Evolutionary conservation across 2,797 vertebrate genomes (phyloP).

Genomic region (Acropternis orthonyx): DNA sequence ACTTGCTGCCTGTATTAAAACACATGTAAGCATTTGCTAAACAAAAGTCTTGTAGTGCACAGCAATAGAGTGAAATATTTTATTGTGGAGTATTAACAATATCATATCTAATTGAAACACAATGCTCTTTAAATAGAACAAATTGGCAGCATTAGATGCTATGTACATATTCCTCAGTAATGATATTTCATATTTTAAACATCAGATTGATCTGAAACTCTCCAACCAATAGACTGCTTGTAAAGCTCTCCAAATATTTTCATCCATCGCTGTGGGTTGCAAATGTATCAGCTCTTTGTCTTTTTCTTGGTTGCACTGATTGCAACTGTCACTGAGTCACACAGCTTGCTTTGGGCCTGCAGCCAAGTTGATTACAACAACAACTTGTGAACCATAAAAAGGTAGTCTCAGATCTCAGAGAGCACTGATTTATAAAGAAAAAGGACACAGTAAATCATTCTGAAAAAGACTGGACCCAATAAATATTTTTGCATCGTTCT

Average conservation of each 20-base stretch:
- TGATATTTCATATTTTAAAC: conserved; percentile 17
- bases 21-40: background rate
- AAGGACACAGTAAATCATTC: background rate
- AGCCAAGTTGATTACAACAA: conserved; percentile 77
- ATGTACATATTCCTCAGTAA: background rate
- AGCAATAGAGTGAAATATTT: background rate
- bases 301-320: conserved; percentile 65
- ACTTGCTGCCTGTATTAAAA: background rate
- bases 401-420: conserved; percentile 64
- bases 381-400: conserved; percentile 73
- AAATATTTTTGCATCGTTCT: background rate
- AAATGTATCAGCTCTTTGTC: conserved; percentile 78
- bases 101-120: background rate
- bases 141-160: background rate
- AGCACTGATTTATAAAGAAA: background rate
- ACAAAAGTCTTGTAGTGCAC: background rate
- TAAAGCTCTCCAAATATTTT: conserved; percentile 42
- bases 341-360: conserved; percentile 70
- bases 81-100: background rate
- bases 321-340: conserved; percentile 81
- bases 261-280: conserved; percentile 41
- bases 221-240: conserved; percentile 36
- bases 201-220: conserved; percentile 12
- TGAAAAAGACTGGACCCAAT: background rate
- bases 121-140: background rate